Conservation (phyloP, 2,113 vertebrate genomes). For the Colius striatus region DNA sequence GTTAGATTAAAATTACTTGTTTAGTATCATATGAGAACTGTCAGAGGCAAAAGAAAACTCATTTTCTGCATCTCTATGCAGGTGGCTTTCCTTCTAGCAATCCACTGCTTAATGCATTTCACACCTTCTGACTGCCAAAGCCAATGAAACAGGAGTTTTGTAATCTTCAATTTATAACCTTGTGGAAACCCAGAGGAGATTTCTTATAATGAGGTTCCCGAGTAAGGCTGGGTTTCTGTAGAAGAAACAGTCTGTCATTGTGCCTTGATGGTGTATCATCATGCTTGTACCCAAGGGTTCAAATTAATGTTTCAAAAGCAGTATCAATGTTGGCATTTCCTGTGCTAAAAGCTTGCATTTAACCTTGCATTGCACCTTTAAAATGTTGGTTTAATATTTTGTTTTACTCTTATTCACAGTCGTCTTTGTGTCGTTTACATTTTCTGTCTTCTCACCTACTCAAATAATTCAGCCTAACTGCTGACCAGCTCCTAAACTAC, state of each 20-base stretch:
- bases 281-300: neutral
- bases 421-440: neutral
- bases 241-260: neutral
- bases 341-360: neutral
- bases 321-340: neutral
- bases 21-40: neutral
- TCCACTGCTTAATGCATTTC: neutral
- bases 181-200: constrained; percentile 35
- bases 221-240: neutral
- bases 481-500: neutral
- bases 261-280: neutral
- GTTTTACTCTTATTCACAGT: neutral
- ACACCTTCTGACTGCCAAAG: constrained; percentile 11
- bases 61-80: constrained; percentile 16
- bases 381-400: neutral
- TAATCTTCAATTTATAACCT: constrained; percentile 15
- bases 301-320: neutral
- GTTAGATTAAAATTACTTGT: neutral
- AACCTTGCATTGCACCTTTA: neutral
- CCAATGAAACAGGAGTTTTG: constrained; percentile 21
- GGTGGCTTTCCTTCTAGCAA: constrained; percentile 32
- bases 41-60: neutral
- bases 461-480: neutral
- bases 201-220: neutral
- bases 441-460: neutral